Conservation (phyloP, 2,797 vertebrate species). For the Catostomus latipinnis region DNA sequence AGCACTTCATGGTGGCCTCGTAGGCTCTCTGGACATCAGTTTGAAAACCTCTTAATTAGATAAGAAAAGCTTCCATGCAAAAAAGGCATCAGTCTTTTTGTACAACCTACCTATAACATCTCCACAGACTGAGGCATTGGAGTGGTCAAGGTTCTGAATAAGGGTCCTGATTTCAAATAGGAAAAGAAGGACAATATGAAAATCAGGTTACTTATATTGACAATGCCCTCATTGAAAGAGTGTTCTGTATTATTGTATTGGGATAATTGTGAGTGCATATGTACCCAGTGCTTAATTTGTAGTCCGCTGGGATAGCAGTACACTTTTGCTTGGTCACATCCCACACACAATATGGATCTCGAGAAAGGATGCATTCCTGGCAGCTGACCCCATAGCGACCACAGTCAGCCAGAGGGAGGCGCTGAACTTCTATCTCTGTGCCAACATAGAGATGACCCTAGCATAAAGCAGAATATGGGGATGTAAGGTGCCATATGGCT, state of each 20-base stretch:
- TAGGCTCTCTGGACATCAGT: too few species aligned
- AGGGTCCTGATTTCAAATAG: conserved; percentile 69
- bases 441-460: conserved; percentile 82
- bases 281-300: conserved; percentile 73
- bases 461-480: conserved; percentile 26
- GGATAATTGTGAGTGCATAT: not conserved
- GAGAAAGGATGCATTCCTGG: conserved; percentile 79
- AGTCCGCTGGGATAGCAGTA: conserved; percentile 72
- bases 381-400: conserved; percentile 81
- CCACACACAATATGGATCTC: conserved; percentile 81
- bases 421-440: conserved; percentile 79
- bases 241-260: conserved; percentile 31
- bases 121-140: conserved; percentile 78
- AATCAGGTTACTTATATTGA: not conserved
- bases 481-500: not conserved
- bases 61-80: not conserved
- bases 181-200: conserved; percentile 12
- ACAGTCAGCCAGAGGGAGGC: conserved; percentile 80
- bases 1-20: too few species aligned
- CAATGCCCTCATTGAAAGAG: conserved; percentile 43
- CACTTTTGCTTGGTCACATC: conserved; percentile 77
- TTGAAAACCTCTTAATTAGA: too few species aligned
- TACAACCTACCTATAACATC: conserved; percentile 75
- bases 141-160: conserved; percentile 80
- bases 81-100: not conserved